Conservation (phyloP, 1,140 invertebrate species). For the Pseudomyrmex pallidus region DNA sequence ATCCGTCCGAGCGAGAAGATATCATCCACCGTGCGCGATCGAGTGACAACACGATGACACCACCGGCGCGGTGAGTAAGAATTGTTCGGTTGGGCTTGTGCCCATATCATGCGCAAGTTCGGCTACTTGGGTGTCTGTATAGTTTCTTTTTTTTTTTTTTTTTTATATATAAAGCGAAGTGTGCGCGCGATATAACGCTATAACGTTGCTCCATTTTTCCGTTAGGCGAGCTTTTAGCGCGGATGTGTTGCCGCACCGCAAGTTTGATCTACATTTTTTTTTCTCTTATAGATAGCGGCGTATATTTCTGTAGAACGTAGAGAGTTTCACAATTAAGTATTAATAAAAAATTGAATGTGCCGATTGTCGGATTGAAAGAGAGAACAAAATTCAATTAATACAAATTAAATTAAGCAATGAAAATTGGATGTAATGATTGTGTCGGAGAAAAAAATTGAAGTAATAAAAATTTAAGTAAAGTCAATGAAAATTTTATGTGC, state of each 20-base stretch:
- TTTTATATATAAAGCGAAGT: not conserved
- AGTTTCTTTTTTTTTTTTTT: not conserved
- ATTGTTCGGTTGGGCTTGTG: not conserved
- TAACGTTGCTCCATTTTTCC: conserved; percentile 8
- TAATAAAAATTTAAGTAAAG: too few relatives aligned
- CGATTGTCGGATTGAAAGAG: too few relatives aligned
- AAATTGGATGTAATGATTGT: too few relatives aligned
- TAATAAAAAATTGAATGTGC: too few relatives aligned
- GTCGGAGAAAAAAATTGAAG: too few relatives aligned
- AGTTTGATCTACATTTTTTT: not conserved
- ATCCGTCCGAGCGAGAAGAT: not conserved
- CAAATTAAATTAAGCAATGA: too few relatives aligned
- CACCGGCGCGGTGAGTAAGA: conserved; percentile 43
- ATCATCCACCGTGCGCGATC: conserved; percentile 18
- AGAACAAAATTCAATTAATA: too few relatives aligned
- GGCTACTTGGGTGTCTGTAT: too few relatives aligned
- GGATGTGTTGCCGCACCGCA: not conserved
- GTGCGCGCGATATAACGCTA: not conserved
- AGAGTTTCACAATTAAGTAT: too few relatives aligned
- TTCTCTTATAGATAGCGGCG: not conserved
- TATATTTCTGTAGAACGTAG: not conserved
- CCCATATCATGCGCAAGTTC: not conserved
- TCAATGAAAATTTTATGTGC: too few relatives aligned
- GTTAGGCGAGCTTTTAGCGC: conserved; percentile 31
- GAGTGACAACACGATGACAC: conserved; percentile 31